These are phyloP conservation scores for Scartelaos histophorus DNA, from an alignment of 2,113 vertebrate genomes.

Conservation along the genomic window DNA sequence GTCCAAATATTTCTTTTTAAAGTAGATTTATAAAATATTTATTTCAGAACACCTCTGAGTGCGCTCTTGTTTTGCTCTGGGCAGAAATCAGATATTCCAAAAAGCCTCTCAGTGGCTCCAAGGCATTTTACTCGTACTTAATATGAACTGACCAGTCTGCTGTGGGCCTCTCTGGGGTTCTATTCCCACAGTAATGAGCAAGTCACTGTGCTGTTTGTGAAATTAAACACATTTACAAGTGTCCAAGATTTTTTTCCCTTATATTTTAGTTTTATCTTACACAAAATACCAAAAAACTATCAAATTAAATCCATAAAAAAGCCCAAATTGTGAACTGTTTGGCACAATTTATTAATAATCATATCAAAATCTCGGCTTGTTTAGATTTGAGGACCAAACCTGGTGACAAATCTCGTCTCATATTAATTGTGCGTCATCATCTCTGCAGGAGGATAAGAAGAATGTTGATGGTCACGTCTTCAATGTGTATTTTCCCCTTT, in stretches of 20 bases:
- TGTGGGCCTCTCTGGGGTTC: not conserved
- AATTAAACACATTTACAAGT: not conserved
- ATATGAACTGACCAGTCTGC: not conserved
- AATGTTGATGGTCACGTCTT: not conserved
- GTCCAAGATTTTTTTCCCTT: no score
- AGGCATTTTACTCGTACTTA: not conserved
- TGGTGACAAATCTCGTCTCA: no score
- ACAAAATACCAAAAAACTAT: no score
- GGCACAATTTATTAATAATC: no score
- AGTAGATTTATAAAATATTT: not conserved
- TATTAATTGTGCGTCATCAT: no score
- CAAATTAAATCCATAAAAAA: no score
- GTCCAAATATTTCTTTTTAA: no score
- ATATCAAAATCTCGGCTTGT: no score
- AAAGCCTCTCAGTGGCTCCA: not conserved
- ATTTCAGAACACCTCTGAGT: not conserved
- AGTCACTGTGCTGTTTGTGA: not conserved
- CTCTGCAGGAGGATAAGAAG: no score
- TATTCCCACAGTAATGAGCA: not conserved
- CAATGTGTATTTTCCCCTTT: not conserved
- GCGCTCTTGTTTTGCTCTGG: conserved; percentile 1
- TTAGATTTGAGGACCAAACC: no score
- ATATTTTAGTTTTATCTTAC: no score
- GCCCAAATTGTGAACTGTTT: no score
- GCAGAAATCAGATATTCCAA: not conserved